Conservation (phyloP, 2,888 invertebrate species). For the Dicyrtoma fusca region DNA sequence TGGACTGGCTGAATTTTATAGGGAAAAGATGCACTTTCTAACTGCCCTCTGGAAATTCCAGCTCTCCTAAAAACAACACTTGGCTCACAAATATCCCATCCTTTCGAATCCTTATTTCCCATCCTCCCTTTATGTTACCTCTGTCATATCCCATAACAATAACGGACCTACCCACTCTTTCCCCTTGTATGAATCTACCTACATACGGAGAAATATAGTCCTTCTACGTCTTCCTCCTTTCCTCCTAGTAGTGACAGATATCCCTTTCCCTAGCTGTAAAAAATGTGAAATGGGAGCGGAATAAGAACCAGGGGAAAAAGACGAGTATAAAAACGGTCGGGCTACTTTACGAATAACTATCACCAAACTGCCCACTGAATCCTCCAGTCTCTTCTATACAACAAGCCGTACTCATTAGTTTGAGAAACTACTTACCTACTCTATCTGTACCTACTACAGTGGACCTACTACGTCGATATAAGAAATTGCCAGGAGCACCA, state of each 20-base stretch:
- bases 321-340: neutral
- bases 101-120: conserved; percentile 31
- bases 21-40: conserved; percentile 17
- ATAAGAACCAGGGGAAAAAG: conserved; percentile 9
- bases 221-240: neutral
- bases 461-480: no score
- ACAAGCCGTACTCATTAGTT: no score
- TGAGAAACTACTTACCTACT: no score
- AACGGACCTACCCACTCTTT: conserved; percentile 7
- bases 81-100: conserved; percentile 26
- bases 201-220: no score
- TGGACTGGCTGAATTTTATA: conserved; percentile 8
- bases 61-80: conserved; percentile 27
- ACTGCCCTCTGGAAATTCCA: conserved; percentile 30
- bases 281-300: neutral
- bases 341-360: no score
- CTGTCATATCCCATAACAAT: conserved; percentile 33
- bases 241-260: neutral
- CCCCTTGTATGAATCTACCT: neutral
- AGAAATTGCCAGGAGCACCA: no score
- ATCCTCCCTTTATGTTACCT: conserved; percentile 34
- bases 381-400: no score
- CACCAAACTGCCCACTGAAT: no score
- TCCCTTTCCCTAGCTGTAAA: neutral
- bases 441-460: no score